Evolutionary conservation across 1,140 invertebrate genomes (phyloP).

Genomic region (Nebria ingens): DNA sequence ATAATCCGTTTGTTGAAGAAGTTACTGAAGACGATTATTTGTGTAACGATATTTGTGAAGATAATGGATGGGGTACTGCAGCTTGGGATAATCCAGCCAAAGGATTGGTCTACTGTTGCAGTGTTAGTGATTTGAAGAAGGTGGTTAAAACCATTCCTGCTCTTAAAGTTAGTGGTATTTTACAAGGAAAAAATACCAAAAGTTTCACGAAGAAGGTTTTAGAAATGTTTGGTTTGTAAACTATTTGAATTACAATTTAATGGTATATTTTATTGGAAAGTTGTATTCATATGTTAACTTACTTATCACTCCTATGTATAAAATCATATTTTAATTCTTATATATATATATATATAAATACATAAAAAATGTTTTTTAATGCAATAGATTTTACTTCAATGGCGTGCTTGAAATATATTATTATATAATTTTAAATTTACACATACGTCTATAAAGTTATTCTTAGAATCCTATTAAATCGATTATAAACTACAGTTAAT

Average conservation of each 20-base stretch:
- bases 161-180: constrained; percentile 16
- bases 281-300: no score
- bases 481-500: no score
- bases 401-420: no score
- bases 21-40: constrained; percentile 17
- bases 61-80: constrained; percentile 22
- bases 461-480: no score
- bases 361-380: no score
- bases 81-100: constrained; percentile 24
- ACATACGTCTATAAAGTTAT: no score
- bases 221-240: background rate
- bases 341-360: no score
- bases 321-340: no score
- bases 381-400: no score
- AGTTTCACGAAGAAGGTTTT: background rate
- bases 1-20: constrained; percentile 35
- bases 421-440: no score
- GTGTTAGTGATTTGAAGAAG: constrained; percentile 24
- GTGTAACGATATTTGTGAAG: constrained; percentile 32
- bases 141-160: constrained; percentile 15
- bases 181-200: background rate
- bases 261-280: no score
- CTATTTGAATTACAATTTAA: background rate
- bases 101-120: constrained; percentile 36
- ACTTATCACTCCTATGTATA: no score